A percentile compares a stretch with the other conserved stretches of the same genome.
Evolutionary conservation across 2,797 vertebrate genomes (phyloP).

Genomic region (Miopithecus talapoin): DNA sequence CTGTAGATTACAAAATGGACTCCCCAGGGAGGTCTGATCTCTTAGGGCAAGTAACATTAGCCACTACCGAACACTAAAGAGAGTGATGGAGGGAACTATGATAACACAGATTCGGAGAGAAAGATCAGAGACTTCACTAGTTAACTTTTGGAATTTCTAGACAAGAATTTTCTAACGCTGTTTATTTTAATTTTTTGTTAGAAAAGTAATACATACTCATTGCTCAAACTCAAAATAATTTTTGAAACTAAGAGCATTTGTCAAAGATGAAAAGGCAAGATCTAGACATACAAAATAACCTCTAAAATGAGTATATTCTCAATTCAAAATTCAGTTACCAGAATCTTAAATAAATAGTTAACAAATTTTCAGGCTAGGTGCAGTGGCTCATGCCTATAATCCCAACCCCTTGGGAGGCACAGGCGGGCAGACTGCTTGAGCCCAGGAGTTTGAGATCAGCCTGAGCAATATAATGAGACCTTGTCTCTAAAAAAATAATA

Average conservation of each 20-base stretch:
- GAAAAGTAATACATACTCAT: neutral
- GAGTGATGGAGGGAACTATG: neutral
- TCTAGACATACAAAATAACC: conserved; percentile 2
- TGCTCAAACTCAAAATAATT: conserved; percentile 1
- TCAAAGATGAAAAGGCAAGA: conserved; percentile 15
- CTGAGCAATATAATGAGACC: too few relatives aligned
- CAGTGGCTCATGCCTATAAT: too few relatives aligned
- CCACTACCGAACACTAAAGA: neutral
- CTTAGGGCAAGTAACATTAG: neutral
- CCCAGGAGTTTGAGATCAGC: too few relatives aligned
- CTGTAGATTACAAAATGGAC: neutral
- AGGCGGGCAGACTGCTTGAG: too few relatives aligned
- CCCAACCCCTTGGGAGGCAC: too few relatives aligned
- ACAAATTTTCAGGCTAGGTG: neutral
- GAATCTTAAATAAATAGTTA: neutral
- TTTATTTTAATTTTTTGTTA: neutral
- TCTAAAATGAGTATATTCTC: neutral
- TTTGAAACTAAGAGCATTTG: conserved; percentile 24
- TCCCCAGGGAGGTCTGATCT: neutral
- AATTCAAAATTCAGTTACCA: conserved; percentile 26
- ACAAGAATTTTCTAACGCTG: neutral
- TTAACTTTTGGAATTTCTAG: conserved; percentile 31
- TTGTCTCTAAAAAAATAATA: too few relatives aligned
- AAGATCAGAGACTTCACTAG: neutral
- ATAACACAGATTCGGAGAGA: neutral